Base-by-base conservation (phyloP, 2,888 invertebrate species). In the Omphaloscelis lunosa region DNA sequence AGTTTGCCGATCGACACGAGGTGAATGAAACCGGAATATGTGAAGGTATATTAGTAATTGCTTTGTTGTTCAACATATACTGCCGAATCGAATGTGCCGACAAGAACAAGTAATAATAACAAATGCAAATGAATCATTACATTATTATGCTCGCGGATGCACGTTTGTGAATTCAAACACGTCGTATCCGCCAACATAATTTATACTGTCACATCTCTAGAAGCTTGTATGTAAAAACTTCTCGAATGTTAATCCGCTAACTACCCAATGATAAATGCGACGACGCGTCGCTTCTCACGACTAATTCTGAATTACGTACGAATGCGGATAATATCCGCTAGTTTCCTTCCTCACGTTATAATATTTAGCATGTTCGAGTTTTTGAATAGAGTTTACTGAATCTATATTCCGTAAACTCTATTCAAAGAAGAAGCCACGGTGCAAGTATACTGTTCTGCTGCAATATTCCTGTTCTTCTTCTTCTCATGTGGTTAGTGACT, bases 181-280 rank as follows among this genome's bases (percentile, higher is more conserved):
- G 1, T 3, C n/a, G 17, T 63, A 80, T 66, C 63, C 74, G 65
- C 65, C 39, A 45, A 2, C 51, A 65, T 5, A n/a, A 56, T 9
- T 17, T n/a, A 23, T 51, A 66, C 12, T 11, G 66, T 67, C 71
- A 4, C 80, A 72, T 72, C 83, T 6, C 83, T 75, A 75, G 34
- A 56, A 62, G 63, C 62, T 45, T 56, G 34, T 34, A 23, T 61
- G 72, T 80, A 84, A 83, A 84, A 83, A 84, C 80, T 80, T 63
- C 53, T 51, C 45, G 58, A 72, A 84, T 80, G 75, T 62, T 66
- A 80, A 72, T 67, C 70, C 59, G 27, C 62, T 48, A 79, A 76
- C 79, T 73, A 62, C 67, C 63, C 39, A 72, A 72, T 84, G 83
- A 83, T 84, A 75, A 75, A 83, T 75, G 70, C 41, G 68, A 75